These are phyloP conservation scores for Aselliscus stoliczkanus DNA, from an alignment of 2,797 vertebrate genomes.

Conservation along the genomic window DNA sequence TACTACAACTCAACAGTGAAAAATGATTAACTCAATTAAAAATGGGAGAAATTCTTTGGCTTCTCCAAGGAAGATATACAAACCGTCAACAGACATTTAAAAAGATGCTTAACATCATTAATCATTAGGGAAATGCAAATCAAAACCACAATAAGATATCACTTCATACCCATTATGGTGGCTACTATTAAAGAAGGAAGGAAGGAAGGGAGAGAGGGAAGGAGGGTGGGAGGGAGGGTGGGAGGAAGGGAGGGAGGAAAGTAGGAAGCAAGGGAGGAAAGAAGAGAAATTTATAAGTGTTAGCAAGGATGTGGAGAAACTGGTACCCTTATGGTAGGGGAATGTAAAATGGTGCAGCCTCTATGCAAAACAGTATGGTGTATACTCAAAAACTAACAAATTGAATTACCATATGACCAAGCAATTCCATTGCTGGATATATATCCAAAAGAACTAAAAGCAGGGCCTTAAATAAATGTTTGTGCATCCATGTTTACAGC, in stretches of 20 bases:
- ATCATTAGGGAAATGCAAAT: not conserved
- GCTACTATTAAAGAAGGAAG: not conserved
- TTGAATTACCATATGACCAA: not conserved
- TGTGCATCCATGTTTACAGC: not conserved
- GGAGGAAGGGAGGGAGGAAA: accelerated
- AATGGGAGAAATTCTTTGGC: not conserved
- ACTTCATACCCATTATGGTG: not conserved
- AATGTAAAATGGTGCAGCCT: not conserved
- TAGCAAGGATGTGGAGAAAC: not conserved
- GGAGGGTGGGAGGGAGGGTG: accelerated
- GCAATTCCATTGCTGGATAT: not conserved
- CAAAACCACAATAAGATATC: not conserved
- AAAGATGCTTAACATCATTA: not conserved
- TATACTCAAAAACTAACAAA: not conserved
- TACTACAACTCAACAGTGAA: not conserved
- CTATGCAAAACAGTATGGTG: not conserved
- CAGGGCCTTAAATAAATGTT: not conserved
- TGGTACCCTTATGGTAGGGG: not conserved
- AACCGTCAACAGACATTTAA: not conserved
- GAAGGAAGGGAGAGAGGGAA: no score
- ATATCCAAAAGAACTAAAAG: not conserved
- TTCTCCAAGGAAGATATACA: not conserved
- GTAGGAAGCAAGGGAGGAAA: not conserved
- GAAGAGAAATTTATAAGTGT: not conserved
- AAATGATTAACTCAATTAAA: not conserved